Evolutionary conservation across 2,888 invertebrate genomes (phyloP), one percentile per base, ranked within the genome.

Genomic region (Schrankia costaestrigalis): DNA sequence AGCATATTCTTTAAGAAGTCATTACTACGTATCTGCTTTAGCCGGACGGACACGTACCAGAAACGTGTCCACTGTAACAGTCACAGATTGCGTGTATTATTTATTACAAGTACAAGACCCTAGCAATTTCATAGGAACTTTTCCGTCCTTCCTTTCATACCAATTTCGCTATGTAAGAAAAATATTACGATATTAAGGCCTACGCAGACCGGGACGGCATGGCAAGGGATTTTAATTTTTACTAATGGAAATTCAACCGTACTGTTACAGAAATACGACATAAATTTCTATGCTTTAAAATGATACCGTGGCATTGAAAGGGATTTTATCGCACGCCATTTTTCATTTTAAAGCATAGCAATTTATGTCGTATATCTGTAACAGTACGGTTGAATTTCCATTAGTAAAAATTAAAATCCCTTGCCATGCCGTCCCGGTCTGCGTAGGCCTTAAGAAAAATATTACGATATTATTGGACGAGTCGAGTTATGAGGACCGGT

Each of bases 111-210:
- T 64, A 67, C 73, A 63, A 69, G 76, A 76, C 80, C 85, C 81
- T 60, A 52, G 75, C 81, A 80, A 84, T 85, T 82, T 77, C 74
- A 67, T 71, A 68, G 63, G 65, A 77, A 75, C 76, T 78, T 78
- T 77, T 78, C 79, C 80, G 77, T 73, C 79, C 78, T 78, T 73
- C 75, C 76, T 71, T 77, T 78, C 76, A 78, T 82, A 76, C 78
- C 81, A 81, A 82, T 85, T 81, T 82, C 69, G 78, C 76, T 66
- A 79, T 74, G 78, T 77, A 80, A 77, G 74, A 80, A 48, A 85
- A 85, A 86, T 84, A 86, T 85, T 79, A 83, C 79, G 82, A 78
- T 84, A 78, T 85, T 85, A 86, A n/a, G n/a, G n/a, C n/a, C n/a
- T n/a, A n/a, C n/a, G n/a, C n/a, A n/a, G n/a, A n/a, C n/a, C n/a